Evolutionary conservation across 1,140 invertebrate genomes (phyloP).

Genomic region (Penaeus japonicus): DNA sequence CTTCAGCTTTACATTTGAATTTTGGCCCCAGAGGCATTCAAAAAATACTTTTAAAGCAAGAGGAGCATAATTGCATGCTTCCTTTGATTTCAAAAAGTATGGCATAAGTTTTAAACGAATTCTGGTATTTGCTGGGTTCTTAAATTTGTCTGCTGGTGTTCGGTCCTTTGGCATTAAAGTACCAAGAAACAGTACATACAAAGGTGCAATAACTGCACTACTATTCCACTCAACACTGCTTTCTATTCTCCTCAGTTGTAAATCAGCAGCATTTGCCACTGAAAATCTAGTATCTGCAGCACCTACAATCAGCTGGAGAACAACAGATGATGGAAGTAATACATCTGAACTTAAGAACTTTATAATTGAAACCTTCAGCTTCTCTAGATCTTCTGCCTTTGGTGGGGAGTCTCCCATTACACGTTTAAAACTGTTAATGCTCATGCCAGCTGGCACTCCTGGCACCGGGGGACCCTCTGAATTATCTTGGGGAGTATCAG

Average conservation of each 20-base stretch:
- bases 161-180: slow-evolving; percentile 70
- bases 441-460: slow-evolving; percentile 79
- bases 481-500: slow-evolving; percentile 37
- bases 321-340: slow-evolving; percentile 77
- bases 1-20: slow-evolving; percentile 84
- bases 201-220: slow-evolving; percentile 72
- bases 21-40: slow-evolving; percentile 83
- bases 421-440: slow-evolving; percentile 79
- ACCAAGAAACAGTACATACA: slow-evolving; percentile 83
- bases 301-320: slow-evolving; percentile 82
- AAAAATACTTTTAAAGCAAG: slow-evolving; percentile 81
- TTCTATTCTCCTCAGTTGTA: slow-evolving; percentile 76
- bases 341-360: slow-evolving; percentile 82
- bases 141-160: slow-evolving; percentile 68
- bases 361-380: slow-evolving; percentile 81
- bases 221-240: slow-evolving; percentile 76
- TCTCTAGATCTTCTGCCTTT: slow-evolving; percentile 83
- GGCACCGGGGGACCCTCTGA: slow-evolving; percentile 43
- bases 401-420: slow-evolving; percentile 78
- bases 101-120: slow-evolving; percentile 86
- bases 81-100: slow-evolving; percentile 80
- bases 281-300: slow-evolving; percentile 85
- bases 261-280: slow-evolving; percentile 80
- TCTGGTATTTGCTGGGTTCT: slow-evolving; percentile 79
- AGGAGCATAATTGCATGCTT: slow-evolving; percentile 80